Base-by-base conservation (phyloP, 1,140 invertebrate species). In the Streblospio benedicti region DNA sequence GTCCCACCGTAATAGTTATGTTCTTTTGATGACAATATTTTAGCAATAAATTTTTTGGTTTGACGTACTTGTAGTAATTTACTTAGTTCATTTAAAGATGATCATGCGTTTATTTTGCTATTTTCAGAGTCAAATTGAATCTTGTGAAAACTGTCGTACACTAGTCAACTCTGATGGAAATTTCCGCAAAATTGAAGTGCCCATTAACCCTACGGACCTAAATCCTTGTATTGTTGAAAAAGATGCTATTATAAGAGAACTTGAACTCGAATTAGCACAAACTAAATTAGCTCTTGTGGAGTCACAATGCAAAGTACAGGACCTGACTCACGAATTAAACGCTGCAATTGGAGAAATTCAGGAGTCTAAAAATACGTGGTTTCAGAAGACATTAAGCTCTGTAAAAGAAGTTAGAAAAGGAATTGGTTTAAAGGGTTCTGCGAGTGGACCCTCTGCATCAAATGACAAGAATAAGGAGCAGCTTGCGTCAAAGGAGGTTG, bases 201-300 rank as follows among this genome's bases (percentile, higher is more conserved):
- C 63, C 43, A 38, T 63, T 18, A 65, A 69, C 23, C 66, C 69
- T 18, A 64, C 59, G 16, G 65, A 67, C 52, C 41, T 69, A 2
- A 70, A 75, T 55, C 69, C 71, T 2, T 63, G 63, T 12, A 52
- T 71, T 12, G 57, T 69, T 20, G 67, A 71, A 16, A 62, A 69
- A 49, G 66, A 73, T 49, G 59, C 65, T 63, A 82, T 88, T 64
- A 85, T 97, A 55, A 83, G 89, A 12, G 92, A 96, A 75, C 79
- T 98, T 25, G 95, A 99, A 74, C 79, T 97, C 50, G 94, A 98
- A 72, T 78, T 99, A 57, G 95, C 94, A 2, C 89, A 94, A 73
- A 93, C 94, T 0, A 99, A 99, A 74, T 80, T 99, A 62, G 93
- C 92, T 0, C 86, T 97, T 56, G 96, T 98, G 2, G 93, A 99